phyloP scores from a whole-genome alignment of 2,113 vertebrate species.

The Oncorhynchus nerka region DNA sequence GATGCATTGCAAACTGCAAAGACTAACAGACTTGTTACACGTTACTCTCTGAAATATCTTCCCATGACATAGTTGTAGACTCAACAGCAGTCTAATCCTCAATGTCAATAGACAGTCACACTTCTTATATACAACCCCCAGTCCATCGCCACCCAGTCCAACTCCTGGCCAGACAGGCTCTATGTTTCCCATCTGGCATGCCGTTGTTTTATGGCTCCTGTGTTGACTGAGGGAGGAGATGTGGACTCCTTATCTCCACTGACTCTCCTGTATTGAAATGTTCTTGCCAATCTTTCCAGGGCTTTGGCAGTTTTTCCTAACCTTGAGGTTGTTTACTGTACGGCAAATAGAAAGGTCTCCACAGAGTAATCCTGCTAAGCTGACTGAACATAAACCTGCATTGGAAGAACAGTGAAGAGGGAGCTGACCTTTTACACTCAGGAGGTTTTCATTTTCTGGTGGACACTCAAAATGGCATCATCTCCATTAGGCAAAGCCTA shows the following conservation, averaged over 20 bases:
- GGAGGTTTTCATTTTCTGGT: neutral
- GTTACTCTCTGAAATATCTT: neutral
- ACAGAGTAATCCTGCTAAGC: neutral
- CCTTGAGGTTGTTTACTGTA: neutral
- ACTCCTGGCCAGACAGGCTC: neutral
- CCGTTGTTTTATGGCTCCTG: neutral
- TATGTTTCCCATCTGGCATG: neutral
- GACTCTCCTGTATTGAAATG: neutral
- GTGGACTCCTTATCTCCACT: neutral
- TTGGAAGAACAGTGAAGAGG: neutral
- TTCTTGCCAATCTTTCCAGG: neutral
- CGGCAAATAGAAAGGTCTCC: neutral
- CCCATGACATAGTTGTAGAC: neutral
- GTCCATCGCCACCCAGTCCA: neutral
- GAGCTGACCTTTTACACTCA: neutral
- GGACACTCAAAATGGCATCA: neutral
- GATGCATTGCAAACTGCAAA: neutral
- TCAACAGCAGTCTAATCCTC: too few species aligned
- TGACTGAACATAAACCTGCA: neutral
- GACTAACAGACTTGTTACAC: neutral
- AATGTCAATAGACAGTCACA: too few species aligned
- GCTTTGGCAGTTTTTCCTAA: neutral
- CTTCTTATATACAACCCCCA: too few species aligned
- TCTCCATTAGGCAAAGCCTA: neutral
- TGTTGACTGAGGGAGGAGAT: neutral